These are phyloP conservation scores for Leptobrachium leishanense DNA, from an alignment of 2,113 vertebrate genomes.

Conservation along the genomic window DNA sequence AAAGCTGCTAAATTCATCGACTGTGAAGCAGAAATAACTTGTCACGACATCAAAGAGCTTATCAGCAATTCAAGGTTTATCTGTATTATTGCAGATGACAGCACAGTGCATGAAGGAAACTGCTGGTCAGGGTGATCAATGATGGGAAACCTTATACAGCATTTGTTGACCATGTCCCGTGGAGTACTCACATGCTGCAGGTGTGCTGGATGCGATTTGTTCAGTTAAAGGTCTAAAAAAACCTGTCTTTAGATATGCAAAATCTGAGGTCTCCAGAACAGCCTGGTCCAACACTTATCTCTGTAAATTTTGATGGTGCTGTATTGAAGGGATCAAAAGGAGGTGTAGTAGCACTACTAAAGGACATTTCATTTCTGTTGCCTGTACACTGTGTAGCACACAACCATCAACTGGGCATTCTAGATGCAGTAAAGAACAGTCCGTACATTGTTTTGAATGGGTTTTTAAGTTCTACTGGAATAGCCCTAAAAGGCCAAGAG, in stretches of 20 bases:
- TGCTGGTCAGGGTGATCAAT: neutral
- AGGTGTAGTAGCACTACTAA: neutral
- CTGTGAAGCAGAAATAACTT: too few species aligned
- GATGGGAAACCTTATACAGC: neutral
- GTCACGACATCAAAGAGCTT: too few species aligned
- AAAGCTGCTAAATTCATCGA: too few species aligned
- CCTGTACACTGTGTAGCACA: neutral
- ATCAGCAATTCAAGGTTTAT: too few species aligned
- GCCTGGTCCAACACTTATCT: neutral
- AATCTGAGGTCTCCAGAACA: neutral
- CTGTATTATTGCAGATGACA: too few species aligned
- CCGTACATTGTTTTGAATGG: neutral
- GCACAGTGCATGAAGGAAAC: neutral
- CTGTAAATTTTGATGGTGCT: neutral
- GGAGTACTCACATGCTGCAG: neutral
- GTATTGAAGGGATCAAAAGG: neutral
- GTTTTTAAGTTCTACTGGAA: slow-evolving; percentile 4
- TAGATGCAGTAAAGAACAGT: neutral
- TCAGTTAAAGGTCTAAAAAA: neutral
- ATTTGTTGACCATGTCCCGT: neutral
- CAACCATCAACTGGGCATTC: neutral
- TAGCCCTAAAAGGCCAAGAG: slow-evolving; percentile 4
- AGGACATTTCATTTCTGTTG: neutral
- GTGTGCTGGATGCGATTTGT: neutral
- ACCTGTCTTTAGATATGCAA: neutral